Evolutionary conservation across 1,140 invertebrate genomes (phyloP).

Genomic region (Diorhabda elongata): DNA sequence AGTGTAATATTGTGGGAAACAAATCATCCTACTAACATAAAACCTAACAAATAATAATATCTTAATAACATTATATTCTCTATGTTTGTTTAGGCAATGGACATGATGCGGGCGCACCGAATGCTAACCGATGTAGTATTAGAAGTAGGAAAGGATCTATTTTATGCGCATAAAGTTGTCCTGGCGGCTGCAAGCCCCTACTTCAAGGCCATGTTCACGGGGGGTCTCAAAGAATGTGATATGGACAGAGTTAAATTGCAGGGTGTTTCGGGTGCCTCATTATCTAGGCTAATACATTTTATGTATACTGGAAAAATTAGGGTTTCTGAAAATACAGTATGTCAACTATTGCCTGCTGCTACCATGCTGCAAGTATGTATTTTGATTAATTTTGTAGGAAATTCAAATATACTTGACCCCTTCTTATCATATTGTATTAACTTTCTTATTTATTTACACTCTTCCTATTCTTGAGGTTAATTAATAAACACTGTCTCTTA

Average conservation of each 20-base stretch:
- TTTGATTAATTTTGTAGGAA: neutral
- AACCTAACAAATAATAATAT: neutral
- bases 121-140: conserved; percentile 88
- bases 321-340: conserved; percentile 87
- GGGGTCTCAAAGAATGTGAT: conserved; percentile 79
- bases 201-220: conserved; percentile 93
- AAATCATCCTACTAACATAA: conserved; percentile 6
- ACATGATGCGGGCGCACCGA: conserved; percentile 79
- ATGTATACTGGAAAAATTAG: conserved; percentile 87
- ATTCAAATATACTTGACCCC: no score
- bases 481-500: no score
- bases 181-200: conserved; percentile 91
- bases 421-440: no score
- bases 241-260: conserved; percentile 81
- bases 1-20: neutral
- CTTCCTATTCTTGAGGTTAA: no score
- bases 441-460: no score
- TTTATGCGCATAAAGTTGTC: conserved; percentile 87
- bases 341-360: conserved; percentile 82
- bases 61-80: conserved; percentile 6
- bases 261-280: conserved; percentile 80
- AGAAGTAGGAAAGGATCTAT: conserved; percentile 77
- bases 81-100: conserved; percentile 65
- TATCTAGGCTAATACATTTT: conserved; percentile 79
- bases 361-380: conserved; percentile 84